These are phyloP conservation scores for Strongylocentrotus purpuratus DNA, from an alignment of 35 echinoderm and acorn worm species.

Conservation along the genomic window DNA sequence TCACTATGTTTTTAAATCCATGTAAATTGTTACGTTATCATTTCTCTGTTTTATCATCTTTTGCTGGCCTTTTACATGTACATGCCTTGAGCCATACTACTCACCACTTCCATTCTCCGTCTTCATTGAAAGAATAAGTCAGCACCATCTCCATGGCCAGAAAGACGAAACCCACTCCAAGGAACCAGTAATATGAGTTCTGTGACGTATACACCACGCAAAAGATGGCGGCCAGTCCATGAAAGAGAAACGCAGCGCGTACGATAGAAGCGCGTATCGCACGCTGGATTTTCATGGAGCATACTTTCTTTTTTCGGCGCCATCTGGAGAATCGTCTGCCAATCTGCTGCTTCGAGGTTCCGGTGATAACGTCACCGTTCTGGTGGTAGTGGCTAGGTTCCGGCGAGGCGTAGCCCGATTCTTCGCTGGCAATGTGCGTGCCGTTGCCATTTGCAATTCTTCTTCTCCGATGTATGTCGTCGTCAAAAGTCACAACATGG, in stretches of 20 bases:
- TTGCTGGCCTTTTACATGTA: too few species aligned
- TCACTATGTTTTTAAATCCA: too few species aligned
- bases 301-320: neutral
- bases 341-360: neutral
- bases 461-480: neutral
- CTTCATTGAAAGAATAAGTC: slow-evolving; percentile 75
- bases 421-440: neutral
- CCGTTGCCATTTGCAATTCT: neutral
- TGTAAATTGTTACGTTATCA: too few species aligned
- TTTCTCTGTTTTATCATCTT: too few species aligned
- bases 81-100: neutral
- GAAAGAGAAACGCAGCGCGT: slow-evolving; percentile 62
- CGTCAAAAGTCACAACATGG: neutral
- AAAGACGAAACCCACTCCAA: slow-evolving; percentile 58
- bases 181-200: slow-evolving; percentile 74
- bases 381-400: neutral
- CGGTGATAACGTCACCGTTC: neutral
- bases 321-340: neutral
- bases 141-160: slow-evolving; percentile 79
- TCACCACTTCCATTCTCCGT: slow-evolving; percentile 88
- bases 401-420: slow-evolving; percentile 28
- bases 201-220: slow-evolving; percentile 68
- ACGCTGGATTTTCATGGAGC: slow-evolving; percentile 44
- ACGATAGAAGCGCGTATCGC: slow-evolving; percentile 67
- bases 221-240: slow-evolving; percentile 71